phyloP scores from a whole-genome alignment of 2,113 vertebrate species.

The Cercopithecus mona region DNA sequence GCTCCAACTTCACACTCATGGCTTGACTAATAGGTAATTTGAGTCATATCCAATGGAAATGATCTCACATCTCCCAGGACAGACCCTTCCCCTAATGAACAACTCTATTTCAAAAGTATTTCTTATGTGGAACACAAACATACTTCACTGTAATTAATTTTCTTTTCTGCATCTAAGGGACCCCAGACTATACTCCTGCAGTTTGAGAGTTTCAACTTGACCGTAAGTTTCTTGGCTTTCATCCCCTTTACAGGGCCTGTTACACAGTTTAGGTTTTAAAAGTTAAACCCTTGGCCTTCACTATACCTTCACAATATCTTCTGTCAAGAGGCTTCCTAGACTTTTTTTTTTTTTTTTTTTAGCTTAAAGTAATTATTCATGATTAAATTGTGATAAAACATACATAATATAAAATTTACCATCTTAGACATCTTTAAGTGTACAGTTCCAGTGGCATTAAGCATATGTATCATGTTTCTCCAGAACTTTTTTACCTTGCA shows the following conservation, averaged over 20 bases:
- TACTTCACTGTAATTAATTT: neutral
- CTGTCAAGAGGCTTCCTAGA: conserved; percentile 69
- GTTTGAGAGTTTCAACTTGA: neutral
- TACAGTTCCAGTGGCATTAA: no score
- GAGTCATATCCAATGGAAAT: neutral
- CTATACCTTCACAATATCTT: conserved; percentile 50
- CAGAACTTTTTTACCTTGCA: no score
- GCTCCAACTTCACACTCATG: neutral
- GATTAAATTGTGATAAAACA: no score
- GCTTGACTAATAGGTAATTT: neutral
- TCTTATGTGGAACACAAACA: neutral
- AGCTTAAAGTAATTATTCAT: no score
- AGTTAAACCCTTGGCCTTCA: conserved; percentile 58
- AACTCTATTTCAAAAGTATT: neutral
- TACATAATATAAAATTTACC: no score
- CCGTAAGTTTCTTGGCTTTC: neutral
- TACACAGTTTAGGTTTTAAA: conserved; percentile 60
- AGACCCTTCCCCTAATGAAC: neutral
- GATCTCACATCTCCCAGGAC: neutral
- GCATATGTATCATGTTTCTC: no score
- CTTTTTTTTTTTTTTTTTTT: neutral
- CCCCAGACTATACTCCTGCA: no score
- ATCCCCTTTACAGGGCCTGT: neutral
- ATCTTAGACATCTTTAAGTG: no score
- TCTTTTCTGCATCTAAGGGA: no score